Conservation (phyloP, 2,888 invertebrate genomes). For the Desoria tigrina region DNA sequence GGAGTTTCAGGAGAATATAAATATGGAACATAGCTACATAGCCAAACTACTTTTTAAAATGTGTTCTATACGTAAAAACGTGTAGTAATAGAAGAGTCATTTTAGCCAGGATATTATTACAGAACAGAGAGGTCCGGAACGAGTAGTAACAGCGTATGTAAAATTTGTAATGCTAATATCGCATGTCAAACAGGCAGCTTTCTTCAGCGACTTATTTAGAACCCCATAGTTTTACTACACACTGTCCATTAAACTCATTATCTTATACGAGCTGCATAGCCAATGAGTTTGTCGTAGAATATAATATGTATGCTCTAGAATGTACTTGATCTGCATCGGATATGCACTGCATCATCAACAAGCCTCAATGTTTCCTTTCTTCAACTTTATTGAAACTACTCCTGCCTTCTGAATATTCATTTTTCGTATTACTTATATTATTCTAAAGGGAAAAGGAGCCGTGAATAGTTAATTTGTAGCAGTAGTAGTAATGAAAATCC, state of each 20-base stretch:
- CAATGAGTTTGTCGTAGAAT: slow-evolving; percentile 32
- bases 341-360: slow-evolving; percentile 29
- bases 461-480: not conserved
- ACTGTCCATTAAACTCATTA: slow-evolving; percentile 45
- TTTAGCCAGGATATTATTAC: too few relatives aligned
- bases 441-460: not conserved
- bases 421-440: not conserved
- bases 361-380: slow-evolving; percentile 16
- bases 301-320: too few relatives aligned
- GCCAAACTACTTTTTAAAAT: too few relatives aligned
- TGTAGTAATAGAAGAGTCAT: too few relatives aligned
- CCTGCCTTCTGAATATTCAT: slow-evolving; percentile 8
- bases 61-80: too few relatives aligned
- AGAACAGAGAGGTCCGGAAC: too few relatives aligned
- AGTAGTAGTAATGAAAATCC: too few relatives aligned
- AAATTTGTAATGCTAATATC: slow-evolving; percentile 39
- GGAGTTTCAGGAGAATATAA: too few relatives aligned
- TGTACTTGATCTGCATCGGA: slow-evolving; percentile 30
- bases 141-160: slow-evolving; percentile 4
- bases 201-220: too few relatives aligned
- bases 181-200: slow-evolving; percentile 28
- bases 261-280: slow-evolving; percentile 30
- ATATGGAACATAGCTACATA: too few relatives aligned
- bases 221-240: too few relatives aligned
- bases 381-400: slow-evolving; percentile 3